Base-by-base conservation (phyloP, 1,140 invertebrate genomes). In the Lerema accius region DNA sequence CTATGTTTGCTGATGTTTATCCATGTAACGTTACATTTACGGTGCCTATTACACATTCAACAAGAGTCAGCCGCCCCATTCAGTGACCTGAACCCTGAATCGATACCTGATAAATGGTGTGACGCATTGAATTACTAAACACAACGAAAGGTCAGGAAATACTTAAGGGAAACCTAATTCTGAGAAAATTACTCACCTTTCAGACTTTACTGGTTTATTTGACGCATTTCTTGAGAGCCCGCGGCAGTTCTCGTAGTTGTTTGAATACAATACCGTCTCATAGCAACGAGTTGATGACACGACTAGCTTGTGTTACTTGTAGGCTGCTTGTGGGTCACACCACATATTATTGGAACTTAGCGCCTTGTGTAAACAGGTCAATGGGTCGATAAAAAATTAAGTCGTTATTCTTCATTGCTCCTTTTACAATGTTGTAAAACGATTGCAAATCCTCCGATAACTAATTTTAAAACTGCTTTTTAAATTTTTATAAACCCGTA, bases 241-340 rank as follows among this genome's bases (percentile, higher is more conserved):
- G n/a, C 11, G 35, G 35, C n/a, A 37, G 4, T 2, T 11, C 3
- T 17, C 10, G 49, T 37, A 37, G 26, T n/a, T 35, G 55, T 58
- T 45, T 58, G 40, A 28, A 46, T 19, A 58, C 5, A 58, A 46
- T 45, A 35, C 37, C 60, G 73, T 72, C 19, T 51, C 73, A 15
- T 68, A 67, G 73, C 73, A 73, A 76, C 67, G 43, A 37, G 59
- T 71, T 55, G 63, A 63, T 60, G 35, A 58, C 7, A 37, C n/a
- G 35, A 37, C 35, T 37, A n/a, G n/a, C n/a, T n/a, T n/a, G n/a
- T n/a, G n/a, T n/a, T n/a, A n/a, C n/a, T n/a, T n/a, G n/a, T n/a
- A n/a, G n/a, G n/a, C n/a, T 1, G 14, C 13, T 58, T 65, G 60
- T 63, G 59, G 65, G 65, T 61, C 48, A 65, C 63, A 42, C 45